Conservation (phyloP, 2,888 invertebrate species). For the Nomada lathburiana region DNA sequence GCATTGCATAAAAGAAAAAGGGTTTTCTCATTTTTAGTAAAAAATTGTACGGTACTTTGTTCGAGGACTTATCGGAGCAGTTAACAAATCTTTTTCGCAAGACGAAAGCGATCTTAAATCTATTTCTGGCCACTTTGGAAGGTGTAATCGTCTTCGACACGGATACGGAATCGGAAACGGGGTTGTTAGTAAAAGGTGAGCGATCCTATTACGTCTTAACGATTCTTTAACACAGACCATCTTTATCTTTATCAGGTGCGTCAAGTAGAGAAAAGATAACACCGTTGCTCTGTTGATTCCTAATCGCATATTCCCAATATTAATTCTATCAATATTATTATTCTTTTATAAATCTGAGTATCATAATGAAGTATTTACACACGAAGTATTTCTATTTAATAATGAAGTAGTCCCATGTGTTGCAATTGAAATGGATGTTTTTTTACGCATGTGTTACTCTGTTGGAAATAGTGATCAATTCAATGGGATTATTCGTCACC, state of each 20-base stretch:
- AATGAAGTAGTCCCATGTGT: neutral
- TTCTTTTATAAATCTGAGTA: neutral
- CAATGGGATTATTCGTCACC: constrained; percentile 74
- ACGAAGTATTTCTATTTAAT: no score
- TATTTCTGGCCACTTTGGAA: constrained; percentile 75
- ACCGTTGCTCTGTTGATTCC: constrained; percentile 10
- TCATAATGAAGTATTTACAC: no score
- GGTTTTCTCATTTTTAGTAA: constrained; percentile 67
- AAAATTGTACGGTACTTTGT: constrained; percentile 68
- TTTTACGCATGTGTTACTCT: neutral
- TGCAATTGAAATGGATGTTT: neutral
- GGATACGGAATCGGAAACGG: constrained; percentile 70
- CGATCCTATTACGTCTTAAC: constrained; percentile 66
- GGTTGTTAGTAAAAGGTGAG: constrained; percentile 72
- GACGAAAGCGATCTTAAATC: constrained; percentile 71
- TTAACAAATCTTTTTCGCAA: constrained; percentile 76
- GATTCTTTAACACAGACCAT: constrained; percentile 58
- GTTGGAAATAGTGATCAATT: constrained; percentile 68
- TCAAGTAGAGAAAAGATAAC: neutral
- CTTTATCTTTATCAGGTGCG: constrained; percentile 30
- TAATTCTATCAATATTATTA: neutral
- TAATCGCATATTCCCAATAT: neutral
- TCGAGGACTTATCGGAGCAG: constrained; percentile 67
- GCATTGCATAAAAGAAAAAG: neutral
- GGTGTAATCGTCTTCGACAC: constrained; percentile 71